Evolutionary conservation across 2,797 vertebrate genomes (phyloP).

Genomic region (Amazonetta brasiliensis): DNA sequence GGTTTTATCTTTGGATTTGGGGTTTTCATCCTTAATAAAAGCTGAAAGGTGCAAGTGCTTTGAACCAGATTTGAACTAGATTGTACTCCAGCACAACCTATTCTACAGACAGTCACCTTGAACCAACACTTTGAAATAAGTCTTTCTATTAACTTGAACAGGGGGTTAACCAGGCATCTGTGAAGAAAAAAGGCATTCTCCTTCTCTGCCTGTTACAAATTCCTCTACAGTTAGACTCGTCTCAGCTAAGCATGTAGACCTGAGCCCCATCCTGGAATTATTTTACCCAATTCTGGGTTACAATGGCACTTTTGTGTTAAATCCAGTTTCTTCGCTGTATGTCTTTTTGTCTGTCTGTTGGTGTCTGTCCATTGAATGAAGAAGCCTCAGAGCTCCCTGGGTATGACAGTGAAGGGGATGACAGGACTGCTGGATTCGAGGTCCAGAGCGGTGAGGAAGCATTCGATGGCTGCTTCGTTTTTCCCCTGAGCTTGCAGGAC

Average conservation of each 20-base stretch:
- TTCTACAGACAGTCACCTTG: neutral
- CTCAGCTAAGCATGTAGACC: neutral
- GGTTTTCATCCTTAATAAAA: neutral
- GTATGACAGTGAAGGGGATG: slow-evolving; percentile 92
- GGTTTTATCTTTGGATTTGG: neutral
- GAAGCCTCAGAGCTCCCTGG: slow-evolving; percentile 88
- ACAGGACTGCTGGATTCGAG: slow-evolving; percentile 95
- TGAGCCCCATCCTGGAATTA: neutral
- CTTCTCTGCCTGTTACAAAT: neutral
- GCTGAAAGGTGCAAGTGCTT: slow-evolving; percentile 51
- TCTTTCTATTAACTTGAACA: neutral
- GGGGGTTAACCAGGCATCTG: neutral
- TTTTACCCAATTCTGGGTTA: neutral
- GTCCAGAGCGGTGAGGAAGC: slow-evolving; percentile 93
- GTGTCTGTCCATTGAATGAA: neutral
- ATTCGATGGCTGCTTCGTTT: slow-evolving; percentile 88
- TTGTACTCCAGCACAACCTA: neutral
- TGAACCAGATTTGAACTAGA: neutral
- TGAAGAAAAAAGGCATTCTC: slow-evolving; percentile 2
- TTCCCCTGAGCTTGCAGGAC: slow-evolving; percentile 89
- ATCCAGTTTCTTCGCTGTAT: neutral
- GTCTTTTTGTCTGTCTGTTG: neutral
- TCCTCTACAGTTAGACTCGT: neutral
- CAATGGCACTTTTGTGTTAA: slow-evolving; percentile 22
- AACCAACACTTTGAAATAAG: neutral